Conservation (phyloP, 2,113 vertebrate genomes). For the Pontoporia blainvillei region DNA sequence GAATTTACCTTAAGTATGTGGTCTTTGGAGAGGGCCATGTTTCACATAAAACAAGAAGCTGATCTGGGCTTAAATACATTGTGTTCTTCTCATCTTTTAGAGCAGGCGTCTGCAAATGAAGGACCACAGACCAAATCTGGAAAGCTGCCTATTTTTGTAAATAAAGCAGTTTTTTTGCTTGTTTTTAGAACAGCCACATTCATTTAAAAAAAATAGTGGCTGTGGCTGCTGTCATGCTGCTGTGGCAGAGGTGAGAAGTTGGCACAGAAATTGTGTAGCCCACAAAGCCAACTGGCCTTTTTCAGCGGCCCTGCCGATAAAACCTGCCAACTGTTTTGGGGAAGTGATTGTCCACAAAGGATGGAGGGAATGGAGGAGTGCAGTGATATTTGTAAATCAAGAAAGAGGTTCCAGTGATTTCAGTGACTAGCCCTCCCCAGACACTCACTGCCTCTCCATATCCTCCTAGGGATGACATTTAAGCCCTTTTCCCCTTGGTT, state of each 20-base stretch:
- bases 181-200: background rate
- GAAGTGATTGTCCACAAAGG: background rate
- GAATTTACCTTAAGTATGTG: background rate
- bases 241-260: background rate
- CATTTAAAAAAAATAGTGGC: background rate
- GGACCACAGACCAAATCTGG: background rate
- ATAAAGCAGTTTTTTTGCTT: background rate
- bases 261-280: fast-evolving
- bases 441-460: background rate
- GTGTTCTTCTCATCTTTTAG: background rate
- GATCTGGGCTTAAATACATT: background rate
- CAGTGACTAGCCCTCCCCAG: background rate
- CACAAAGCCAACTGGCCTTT: background rate
- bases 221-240: background rate
- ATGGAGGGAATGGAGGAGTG: background rate
- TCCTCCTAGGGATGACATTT: background rate
- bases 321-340: background rate
- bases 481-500: background rate
- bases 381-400: background rate
- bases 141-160: background rate
- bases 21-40: background rate
- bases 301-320: background rate
- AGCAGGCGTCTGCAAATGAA: background rate
- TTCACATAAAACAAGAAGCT: background rate
- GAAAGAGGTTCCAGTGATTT: background rate